Evolutionary conservation across 1,140 invertebrate species (phyloP).

Genomic region (Manduca sexta): DNA sequence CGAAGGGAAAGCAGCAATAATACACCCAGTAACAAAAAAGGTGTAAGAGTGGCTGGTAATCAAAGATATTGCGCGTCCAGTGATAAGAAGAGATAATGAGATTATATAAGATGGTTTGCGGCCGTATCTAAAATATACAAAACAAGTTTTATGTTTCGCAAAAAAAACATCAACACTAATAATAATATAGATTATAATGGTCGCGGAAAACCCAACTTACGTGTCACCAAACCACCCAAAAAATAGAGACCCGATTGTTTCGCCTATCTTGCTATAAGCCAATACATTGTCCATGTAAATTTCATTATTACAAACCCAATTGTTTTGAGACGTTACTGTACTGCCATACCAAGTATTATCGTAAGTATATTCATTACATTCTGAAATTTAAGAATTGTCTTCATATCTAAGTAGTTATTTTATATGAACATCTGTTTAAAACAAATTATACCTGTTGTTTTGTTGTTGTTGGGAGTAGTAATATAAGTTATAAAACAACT

Average conservation of each 20-base stretch:
- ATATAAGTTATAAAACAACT: slow-evolving; percentile 28
- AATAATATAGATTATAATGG: background rate
- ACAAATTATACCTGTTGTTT: slow-evolving; percentile 24
- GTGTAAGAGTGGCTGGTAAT: slow-evolving; percentile 31
- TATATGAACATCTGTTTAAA: background rate
- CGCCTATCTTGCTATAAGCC: slow-evolving; percentile 42
- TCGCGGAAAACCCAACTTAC: slow-evolving; percentile 34
- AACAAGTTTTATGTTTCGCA: too few species aligned
- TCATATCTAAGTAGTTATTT: background rate
- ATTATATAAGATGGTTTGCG: slow-evolving; percentile 43
- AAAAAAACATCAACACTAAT: too few species aligned
- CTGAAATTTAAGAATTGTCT: slow-evolving; percentile 23
- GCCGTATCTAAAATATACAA: slow-evolving; percentile 42
- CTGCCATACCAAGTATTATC: slow-evolving; percentile 56
- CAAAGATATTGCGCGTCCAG: slow-evolving; percentile 40
- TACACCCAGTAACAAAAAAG: slow-evolving; percentile 39
- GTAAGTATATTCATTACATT: slow-evolving; percentile 40
- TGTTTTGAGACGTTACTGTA: slow-evolving; percentile 44
- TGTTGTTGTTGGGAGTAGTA: slow-evolving; percentile 34
- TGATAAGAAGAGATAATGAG: slow-evolving; percentile 31
- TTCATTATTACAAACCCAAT: slow-evolving; percentile 60
- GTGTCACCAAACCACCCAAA: slow-evolving; percentile 60
- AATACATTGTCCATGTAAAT: slow-evolving; percentile 51
- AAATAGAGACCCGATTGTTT: slow-evolving; percentile 47
- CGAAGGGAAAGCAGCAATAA: slow-evolving; percentile 39